A percentile compares a stretch with the other conserved stretches of the same genome.
phyloP scores from a whole-genome alignment of 2,113 vertebrate species.

The Phocoena sinus region DNA sequence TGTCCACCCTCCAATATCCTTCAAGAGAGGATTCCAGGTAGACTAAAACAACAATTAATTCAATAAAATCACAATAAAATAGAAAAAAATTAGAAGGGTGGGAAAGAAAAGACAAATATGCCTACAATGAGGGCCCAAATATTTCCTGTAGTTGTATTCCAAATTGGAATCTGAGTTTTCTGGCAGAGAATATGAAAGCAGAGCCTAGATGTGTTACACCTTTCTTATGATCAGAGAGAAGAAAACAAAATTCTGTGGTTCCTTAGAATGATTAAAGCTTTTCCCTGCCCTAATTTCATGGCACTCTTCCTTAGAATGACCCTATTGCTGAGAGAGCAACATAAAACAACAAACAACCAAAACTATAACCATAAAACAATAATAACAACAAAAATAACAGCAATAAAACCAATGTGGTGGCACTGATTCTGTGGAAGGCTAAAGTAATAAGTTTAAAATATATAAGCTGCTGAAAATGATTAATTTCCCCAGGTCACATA shows the following conservation, averaged over 20 bases:
- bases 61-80: background rate
- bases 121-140: background rate
- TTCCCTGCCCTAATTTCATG: background rate
- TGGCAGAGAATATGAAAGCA: background rate
- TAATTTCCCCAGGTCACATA: slow-evolving; percentile 29
- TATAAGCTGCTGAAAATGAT: slow-evolving; percentile 14
- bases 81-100: background rate
- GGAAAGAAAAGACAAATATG: background rate
- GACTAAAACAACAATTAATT: background rate
- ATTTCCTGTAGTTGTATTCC: background rate
- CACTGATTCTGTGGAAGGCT: slow-evolving; percentile 30
- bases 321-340: background rate
- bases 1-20: background rate
- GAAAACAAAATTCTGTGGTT: background rate
- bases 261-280: background rate
- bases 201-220: background rate
- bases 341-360: slow-evolving; percentile 4
- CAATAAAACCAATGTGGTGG: background rate
- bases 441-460: slow-evolving; percentile 30
- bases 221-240: background rate
- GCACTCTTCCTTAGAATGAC: background rate
- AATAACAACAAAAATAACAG: background rate
- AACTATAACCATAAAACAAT: background rate
- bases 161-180: background rate
- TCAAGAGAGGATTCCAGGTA: background rate